Conservation (phyloP, 2,888 invertebrate species). For the Ormia ochracea region DNA sequence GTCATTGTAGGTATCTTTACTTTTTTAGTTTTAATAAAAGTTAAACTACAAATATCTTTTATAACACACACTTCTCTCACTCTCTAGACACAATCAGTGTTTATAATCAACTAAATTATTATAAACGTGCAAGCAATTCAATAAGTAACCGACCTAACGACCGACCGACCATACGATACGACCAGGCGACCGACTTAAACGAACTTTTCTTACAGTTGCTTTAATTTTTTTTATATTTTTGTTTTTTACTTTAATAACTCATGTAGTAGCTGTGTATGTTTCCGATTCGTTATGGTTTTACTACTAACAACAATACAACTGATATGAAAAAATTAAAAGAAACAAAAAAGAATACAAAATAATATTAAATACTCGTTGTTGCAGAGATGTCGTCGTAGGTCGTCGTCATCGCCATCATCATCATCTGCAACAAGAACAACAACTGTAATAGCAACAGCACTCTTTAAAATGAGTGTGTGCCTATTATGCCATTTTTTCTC, state of each 20-base stretch:
- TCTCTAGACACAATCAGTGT: constrained; percentile 50
- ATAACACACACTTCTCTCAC: constrained; percentile 22
- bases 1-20: no score
- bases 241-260: constrained; percentile 49
- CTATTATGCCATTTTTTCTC: constrained; percentile 52
- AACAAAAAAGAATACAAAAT: constrained; percentile 31
- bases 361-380: constrained; percentile 57
- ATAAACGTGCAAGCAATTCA: constrained; percentile 49
- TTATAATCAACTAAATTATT: constrained; percentile 59
- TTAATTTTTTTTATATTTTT: constrained; percentile 21
- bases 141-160: constrained; percentile 16
- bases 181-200: constrained; percentile 35
- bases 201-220: constrained; percentile 49
- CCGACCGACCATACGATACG: constrained; percentile 37
- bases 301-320: constrained; percentile 53
- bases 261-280: constrained; percentile 41
- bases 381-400: constrained; percentile 57
- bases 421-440: constrained; percentile 36
- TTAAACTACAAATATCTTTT: not conserved
- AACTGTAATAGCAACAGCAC: constrained; percentile 31
- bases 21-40: not conserved
- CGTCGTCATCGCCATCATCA: constrained; percentile 40
- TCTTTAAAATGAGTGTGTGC: constrained; percentile 31
- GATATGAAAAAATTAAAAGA: constrained; percentile 31
- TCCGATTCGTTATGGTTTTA: constrained; percentile 63